A percentile compares a stretch with the other conserved stretches of the same genome.
Conservation (phyloP, 2,888 invertebrate genomes). For the Tetramorium bicarinatum region DNA sequence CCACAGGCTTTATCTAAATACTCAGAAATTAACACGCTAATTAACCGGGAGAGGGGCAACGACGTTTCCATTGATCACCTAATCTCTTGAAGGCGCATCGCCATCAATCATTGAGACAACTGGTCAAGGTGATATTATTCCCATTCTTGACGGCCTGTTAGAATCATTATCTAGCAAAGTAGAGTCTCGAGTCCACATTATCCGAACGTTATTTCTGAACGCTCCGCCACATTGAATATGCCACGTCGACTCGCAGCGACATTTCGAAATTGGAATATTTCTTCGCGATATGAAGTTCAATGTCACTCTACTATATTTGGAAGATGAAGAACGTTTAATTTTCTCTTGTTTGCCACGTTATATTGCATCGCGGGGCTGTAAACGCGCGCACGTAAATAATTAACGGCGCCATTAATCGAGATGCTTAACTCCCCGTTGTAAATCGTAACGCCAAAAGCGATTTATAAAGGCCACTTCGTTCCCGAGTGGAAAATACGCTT, state of each 20-base stretch:
- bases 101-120: neutral
- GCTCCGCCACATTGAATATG: neutral
- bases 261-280: conserved; percentile 1
- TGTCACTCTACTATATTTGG: conserved; percentile 19
- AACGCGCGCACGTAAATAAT: conserved; percentile 10
- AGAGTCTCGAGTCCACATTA: neutral
- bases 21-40: conserved; percentile 13
- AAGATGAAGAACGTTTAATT: neutral
- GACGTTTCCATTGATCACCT: neutral
- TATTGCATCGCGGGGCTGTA: neutral
- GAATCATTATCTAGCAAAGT: conserved; percentile 2
- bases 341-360: neutral
- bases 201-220: neutral
- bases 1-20: conserved; percentile 10
- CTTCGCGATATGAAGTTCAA: neutral
- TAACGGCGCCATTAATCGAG: conserved; percentile 42
- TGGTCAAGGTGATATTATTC: conserved; percentile 32
- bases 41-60: neutral
- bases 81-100: neutral
- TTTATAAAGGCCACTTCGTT: conserved; percentile 18
- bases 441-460: conserved; percentile 45
- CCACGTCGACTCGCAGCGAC: neutral
- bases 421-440: conserved; percentile 37
- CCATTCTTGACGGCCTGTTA: neutral
- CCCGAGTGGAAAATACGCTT: conserved; percentile 26